Percentiles rank a stretch among this genome's conserved stretches.
Conservation (phyloP, 1,140 invertebrate species). For the Drosophila sechellia region DNA sequence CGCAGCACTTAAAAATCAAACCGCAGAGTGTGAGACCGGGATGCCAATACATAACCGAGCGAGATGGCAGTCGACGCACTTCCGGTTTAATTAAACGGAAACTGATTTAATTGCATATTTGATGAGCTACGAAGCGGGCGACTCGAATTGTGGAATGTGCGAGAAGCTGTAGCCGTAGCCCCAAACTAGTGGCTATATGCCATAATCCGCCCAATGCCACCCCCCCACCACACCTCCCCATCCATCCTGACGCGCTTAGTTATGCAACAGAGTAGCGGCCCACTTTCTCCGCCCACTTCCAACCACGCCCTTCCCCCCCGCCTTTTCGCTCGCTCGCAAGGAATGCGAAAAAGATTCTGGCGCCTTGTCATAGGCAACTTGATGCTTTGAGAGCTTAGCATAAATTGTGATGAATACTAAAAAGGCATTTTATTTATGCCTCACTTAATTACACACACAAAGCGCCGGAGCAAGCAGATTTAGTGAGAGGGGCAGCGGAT, state of each 20-base stretch:
- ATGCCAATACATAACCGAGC: conserved; percentile 58
- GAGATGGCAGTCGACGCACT: conserved; percentile 72
- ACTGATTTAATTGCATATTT: conserved; percentile 85
- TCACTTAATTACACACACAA: conserved; percentile 78
- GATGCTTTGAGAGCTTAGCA: conserved; percentile 82
- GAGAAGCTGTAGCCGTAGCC: conserved; percentile 1
- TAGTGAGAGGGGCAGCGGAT: neutral
- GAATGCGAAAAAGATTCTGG: conserved; percentile 48
- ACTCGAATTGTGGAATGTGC: conserved; percentile 62
- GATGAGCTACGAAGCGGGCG: conserved; percentile 76
- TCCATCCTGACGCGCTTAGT: conserved; percentile 55
- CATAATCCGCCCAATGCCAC: conserved; percentile 31
- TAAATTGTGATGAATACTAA: conserved; percentile 85
- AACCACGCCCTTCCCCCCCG: no score
- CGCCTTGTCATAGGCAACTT: conserved; percentile 65
- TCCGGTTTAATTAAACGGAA: conserved; percentile 84
- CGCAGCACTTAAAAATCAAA: conserved; percentile 77
- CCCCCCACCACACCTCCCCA: conserved; percentile 1
- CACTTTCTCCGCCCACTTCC: neutral
- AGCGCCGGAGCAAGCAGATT: conserved; percentile 25
- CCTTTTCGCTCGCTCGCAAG: neutral
- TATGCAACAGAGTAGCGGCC: conserved; percentile 67
- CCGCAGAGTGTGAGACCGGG: conserved; percentile 38
- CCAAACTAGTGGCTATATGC: conserved; percentile 38
- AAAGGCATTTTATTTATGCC: conserved; percentile 83